phyloP scores from a whole-genome alignment of 1,140 invertebrate species.

The Spodoptera frugiperda region DNA sequence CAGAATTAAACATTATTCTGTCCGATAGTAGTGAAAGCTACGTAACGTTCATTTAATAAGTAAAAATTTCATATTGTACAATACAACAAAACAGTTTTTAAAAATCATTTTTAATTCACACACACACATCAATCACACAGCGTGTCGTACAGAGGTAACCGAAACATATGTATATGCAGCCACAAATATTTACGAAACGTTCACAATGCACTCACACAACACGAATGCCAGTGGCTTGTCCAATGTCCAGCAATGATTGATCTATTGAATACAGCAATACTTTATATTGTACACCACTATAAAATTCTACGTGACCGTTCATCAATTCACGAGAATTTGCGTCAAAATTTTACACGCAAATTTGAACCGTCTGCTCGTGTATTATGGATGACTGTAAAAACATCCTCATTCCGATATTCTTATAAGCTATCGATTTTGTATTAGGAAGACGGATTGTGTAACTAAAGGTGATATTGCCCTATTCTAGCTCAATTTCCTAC shows the following conservation, averaged over 20 bases:
- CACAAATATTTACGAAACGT: neutral
- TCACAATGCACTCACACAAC: neutral
- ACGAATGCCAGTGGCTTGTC: neutral
- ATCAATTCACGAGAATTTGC: neutral
- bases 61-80: too few species aligned
- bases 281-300: neutral
- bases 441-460: constrained; percentile 3
- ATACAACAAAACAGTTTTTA: too few species aligned
- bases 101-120: too few species aligned
- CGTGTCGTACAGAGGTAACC: too few species aligned
- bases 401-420: constrained; percentile 3
- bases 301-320: neutral
- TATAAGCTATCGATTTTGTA: constrained; percentile 23
- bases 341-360: neutral
- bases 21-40: too few species aligned
- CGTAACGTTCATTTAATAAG: too few species aligned
- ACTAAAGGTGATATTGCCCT: neutral
- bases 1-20: too few species aligned
- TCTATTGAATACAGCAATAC: constrained; percentile 15
- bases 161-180: neutral
- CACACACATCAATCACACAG: too few species aligned
- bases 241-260: constrained; percentile 7
- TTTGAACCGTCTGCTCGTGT: constrained; percentile 3
- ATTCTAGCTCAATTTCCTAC: neutral
- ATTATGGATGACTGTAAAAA: constrained; percentile 19